Conservation (phyloP, 2,113 vertebrate species). For the Zapus hudsonius region DNA sequence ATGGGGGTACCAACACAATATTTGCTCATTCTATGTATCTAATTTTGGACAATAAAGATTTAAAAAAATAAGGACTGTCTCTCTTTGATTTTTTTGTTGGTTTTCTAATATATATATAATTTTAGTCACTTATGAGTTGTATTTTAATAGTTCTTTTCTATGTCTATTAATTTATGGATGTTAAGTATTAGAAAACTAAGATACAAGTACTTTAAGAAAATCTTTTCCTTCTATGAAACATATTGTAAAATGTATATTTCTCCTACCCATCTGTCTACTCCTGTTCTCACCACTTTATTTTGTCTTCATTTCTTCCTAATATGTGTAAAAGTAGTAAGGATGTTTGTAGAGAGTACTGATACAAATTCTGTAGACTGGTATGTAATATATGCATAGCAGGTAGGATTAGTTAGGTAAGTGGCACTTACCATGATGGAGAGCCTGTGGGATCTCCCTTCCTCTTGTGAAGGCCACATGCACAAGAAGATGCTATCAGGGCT, state of each 20-base stretch:
- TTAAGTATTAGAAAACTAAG: not conserved
- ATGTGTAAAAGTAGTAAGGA: not conserved
- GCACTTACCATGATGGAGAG: too few species aligned
- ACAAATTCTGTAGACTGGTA: not conserved
- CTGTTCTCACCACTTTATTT: not conserved
- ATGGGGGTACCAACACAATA: too few species aligned
- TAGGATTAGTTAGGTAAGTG: not conserved
- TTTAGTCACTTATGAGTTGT: not conserved
- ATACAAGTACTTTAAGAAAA: not conserved
- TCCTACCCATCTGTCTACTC: not conserved
- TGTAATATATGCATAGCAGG: not conserved
- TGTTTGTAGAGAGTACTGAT: not conserved
- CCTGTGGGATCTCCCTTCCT: not conserved
- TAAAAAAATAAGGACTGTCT: not conserved
- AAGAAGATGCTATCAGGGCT: not conserved
- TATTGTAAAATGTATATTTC: not conserved
- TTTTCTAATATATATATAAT: slow-evolving; percentile 23
- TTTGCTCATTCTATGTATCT: too few species aligned
- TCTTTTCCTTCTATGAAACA: not conserved
- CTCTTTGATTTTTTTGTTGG: not conserved
- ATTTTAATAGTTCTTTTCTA: not conserved
- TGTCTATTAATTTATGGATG: not conserved
- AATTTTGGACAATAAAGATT: too few species aligned
- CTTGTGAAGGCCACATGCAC: not conserved
- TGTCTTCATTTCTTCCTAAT: not conserved